A percentile compares a stretch with the other conserved stretches of the same genome.
Conservation (phyloP, 2,797 vertebrate genomes). For the Eulemur coronatus region DNA sequence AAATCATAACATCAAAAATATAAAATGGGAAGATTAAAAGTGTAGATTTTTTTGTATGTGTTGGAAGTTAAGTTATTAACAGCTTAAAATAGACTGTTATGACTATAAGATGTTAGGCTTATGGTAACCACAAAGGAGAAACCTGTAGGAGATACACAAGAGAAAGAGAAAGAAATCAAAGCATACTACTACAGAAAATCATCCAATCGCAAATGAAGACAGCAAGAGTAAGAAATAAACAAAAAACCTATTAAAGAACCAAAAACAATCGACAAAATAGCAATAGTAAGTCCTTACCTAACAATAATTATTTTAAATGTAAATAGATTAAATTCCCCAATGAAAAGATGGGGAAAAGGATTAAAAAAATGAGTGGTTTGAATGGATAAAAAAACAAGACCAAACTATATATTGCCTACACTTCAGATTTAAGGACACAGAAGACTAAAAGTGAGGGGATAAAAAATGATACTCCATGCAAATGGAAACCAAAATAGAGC, state of each 20-base stretch:
- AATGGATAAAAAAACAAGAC: neutral
- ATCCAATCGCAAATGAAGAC: neutral
- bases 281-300: neutral
- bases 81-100: neutral
- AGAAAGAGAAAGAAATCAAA: neutral
- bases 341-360: neutral
- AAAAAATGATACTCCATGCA: neutral
- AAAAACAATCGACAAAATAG: neutral
- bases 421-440: neutral
- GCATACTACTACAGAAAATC: neutral
- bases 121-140: neutral
- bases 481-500: neutral
- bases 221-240: neutral
- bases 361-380: neutral
- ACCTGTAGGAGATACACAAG: neutral
- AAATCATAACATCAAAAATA: neutral
- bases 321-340: neutral
- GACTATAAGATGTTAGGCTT: neutral
- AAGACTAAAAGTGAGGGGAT: neutral
- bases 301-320: neutral
- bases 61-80: neutral
- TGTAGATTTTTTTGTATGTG: neutral
- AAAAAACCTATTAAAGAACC: neutral
- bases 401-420: neutral
- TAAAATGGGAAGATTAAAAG: neutral